These are phyloP conservation scores for Sceloporus tristichus DNA, from an alignment of 2,113 vertebrate species.

Conservation along the genomic window DNA sequence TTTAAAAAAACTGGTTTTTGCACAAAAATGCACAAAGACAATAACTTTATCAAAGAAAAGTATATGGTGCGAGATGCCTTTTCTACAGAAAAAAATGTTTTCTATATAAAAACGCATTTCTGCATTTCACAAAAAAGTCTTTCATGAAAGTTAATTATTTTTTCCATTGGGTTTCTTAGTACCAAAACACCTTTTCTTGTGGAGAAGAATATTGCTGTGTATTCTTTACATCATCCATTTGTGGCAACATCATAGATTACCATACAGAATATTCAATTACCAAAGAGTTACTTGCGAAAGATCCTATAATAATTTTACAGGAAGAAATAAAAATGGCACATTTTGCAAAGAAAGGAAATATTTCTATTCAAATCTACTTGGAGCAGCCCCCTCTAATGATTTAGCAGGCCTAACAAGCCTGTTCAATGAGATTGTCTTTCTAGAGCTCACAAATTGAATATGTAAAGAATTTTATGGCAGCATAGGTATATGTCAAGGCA, in stretches of 20 bases:
- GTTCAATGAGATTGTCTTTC: not conserved
- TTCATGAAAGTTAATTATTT: too few species aligned
- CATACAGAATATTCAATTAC: not conserved
- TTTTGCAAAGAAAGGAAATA: constrained; percentile 22
- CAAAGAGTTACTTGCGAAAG: not conserved
- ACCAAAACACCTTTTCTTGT: not conserved
- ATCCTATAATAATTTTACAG: constrained; percentile 16
- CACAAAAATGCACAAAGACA: too few species aligned
- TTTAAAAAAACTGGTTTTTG: too few species aligned
- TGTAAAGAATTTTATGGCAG: not conserved
- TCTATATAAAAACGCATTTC: too few species aligned
- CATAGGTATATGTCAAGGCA: too few species aligned
- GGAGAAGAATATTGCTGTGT: too few species aligned
- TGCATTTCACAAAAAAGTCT: too few species aligned
- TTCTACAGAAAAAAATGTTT: too few species aligned
- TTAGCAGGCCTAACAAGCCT: not conserved
- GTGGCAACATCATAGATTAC: not conserved
- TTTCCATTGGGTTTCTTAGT: too few species aligned
- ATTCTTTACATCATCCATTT: not conserved
- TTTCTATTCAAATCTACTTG: not conserved
- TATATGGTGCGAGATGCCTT: too few species aligned
- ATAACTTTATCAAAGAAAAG: too few species aligned
- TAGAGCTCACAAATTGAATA: not conserved
- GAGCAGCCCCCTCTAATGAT: not conserved
- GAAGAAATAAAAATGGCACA: constrained; percentile 5